These are phyloP conservation scores for Eupristina koningsbergeri DNA, from an alignment of 1,140 invertebrate species.

Conservation along the genomic window DNA sequence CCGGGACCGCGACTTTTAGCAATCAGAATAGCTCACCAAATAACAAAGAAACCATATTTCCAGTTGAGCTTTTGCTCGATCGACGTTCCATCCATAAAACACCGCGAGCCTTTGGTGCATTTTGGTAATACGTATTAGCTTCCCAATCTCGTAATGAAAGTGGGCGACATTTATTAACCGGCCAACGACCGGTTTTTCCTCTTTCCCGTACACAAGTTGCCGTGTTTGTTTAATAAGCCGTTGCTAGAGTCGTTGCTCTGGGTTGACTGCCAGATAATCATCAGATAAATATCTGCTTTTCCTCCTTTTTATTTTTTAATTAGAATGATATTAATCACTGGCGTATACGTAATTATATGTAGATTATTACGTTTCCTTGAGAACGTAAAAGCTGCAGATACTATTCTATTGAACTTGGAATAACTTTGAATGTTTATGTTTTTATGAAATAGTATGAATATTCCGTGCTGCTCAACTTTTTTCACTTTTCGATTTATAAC, in stretches of 20 bases:
- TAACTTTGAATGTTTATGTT: background rate
- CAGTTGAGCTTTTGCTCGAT: background rate
- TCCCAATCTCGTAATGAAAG: constrained; percentile 45
- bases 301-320: constrained; percentile 44
- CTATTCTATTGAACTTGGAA: background rate
- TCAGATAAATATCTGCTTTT: constrained; percentile 45
- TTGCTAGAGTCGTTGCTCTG: constrained; percentile 10
- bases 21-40: constrained; percentile 27
- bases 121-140: constrained; percentile 21
- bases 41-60: background rate
- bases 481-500: background rate
- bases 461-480: background rate
- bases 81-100: background rate
- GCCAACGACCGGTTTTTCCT: constrained; percentile 45
- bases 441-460: background rate
- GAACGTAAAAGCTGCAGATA: constrained; percentile 15
- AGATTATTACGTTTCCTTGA: constrained; percentile 44
- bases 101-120: too few relatives aligned
- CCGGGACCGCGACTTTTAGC: background rate
- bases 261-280: constrained; percentile 39
- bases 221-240: constrained; percentile 37
- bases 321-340: constrained; percentile 48
- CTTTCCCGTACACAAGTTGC: background rate
- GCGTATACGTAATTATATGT: constrained; percentile 36
- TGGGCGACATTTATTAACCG: constrained; percentile 48